A percentile compares a stretch with the other conserved stretches of the same genome.
phyloP scores from a whole-genome alignment of 2,888 invertebrate genomes.

The Napeogenes inachia region DNA sequence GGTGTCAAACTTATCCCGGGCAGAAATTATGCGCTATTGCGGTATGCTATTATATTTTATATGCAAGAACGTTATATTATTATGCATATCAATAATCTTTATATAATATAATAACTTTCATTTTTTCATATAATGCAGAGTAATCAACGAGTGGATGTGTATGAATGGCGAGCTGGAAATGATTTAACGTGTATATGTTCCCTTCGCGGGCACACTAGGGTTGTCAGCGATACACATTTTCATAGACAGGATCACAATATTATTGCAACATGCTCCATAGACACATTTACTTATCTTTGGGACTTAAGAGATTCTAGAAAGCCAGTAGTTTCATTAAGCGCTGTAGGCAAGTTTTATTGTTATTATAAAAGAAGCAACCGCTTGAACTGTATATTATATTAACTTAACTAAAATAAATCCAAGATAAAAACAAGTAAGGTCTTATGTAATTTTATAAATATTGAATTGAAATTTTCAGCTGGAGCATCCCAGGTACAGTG shows the following conservation, averaged over 20 bases:
- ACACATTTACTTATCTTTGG: slow-evolving; percentile 96
- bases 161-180: slow-evolving; percentile 84
- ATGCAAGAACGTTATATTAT: not conserved
- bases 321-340: slow-evolving; percentile 89
- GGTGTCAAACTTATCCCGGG: slow-evolving; percentile 89
- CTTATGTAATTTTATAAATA: not conserved
- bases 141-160: slow-evolving; percentile 91
- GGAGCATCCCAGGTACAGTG: slow-evolving; percentile 96
- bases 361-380: no score
- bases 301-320: slow-evolving; percentile 91
- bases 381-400: not conserved
- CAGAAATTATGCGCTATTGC: slow-evolving; percentile 92
- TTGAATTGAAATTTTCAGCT: slow-evolving; percentile 67
- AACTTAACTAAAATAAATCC: not conserved
- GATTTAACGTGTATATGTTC: slow-evolving; percentile 85
- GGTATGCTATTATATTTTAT: slow-evolving; percentile 65
- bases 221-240: slow-evolving; percentile 95
- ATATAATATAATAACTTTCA: slow-evolving; percentile 6
- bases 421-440: not conserved
- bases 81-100: slow-evolving; percentile 14
- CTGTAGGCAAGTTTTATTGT: slow-evolving; percentile 82
- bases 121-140: slow-evolving; percentile 74
- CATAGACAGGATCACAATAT: slow-evolving; percentile 79
- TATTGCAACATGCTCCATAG: slow-evolving; percentile 91
- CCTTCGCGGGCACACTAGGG: slow-evolving; percentile 88